Conservation (phyloP, 2,797 vertebrate genomes). For the Phalloptychus januarius region DNA sequence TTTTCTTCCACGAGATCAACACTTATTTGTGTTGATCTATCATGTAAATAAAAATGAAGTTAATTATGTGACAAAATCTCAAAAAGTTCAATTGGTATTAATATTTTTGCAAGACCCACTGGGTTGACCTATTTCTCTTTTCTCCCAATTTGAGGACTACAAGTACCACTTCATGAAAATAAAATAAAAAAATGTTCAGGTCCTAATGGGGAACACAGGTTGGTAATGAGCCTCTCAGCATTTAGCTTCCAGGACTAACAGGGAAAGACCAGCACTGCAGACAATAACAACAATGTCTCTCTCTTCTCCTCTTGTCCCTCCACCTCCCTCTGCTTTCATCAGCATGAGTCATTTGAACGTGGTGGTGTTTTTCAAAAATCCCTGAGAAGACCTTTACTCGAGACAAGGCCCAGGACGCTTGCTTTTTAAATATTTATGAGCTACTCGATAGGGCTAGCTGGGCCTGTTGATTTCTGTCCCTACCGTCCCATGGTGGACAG, state of each 20-base stretch:
- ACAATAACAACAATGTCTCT: conserved; percentile 49
- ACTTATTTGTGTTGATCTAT: background rate
- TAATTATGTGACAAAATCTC: background rate
- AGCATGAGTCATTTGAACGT: conserved; percentile 62
- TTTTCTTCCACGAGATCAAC: background rate
- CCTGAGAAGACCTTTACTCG: conserved; percentile 73
- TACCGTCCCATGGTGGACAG: conserved; percentile 53
- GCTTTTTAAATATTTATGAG: conserved; percentile 84
- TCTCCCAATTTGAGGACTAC: background rate
- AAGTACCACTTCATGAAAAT: background rate
- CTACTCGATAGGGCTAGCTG: conserved; percentile 76
- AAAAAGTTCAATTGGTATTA: background rate
- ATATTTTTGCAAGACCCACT: background rate
- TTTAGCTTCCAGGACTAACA: conserved; percentile 33
- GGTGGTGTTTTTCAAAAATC: conserved; percentile 69
- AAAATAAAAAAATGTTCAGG: background rate
- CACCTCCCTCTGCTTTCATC: conserved; percentile 29
- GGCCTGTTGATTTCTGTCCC: conserved; percentile 61
- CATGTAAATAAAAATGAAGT: background rate
- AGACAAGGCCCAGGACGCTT: conserved; percentile 59
- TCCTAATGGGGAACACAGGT: conserved; percentile 27
- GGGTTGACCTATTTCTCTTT: background rate
- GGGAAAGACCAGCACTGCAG: conserved; percentile 16
- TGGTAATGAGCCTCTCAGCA: conserved; percentile 34
- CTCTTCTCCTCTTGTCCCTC: conserved; percentile 17